A percentile compares a stretch with the other conserved stretches of the same genome.
These are phyloP conservation scores for Thalassophryne amazonica DNA, from an alignment of 2,797 vertebrate species.

Conservation along the genomic window DNA sequence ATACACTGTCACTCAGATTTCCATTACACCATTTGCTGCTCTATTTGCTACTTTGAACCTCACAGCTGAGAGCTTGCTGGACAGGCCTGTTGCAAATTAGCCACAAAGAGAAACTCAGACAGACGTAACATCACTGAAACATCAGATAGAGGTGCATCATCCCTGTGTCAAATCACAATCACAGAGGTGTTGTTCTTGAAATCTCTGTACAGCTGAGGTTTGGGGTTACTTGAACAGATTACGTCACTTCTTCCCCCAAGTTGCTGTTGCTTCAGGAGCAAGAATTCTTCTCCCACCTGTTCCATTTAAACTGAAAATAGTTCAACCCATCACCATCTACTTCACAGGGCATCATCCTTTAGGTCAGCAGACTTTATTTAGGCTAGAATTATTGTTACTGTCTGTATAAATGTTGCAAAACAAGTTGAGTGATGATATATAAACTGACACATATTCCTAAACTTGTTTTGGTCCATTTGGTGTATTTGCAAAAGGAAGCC, in stretches of 20 bases:
- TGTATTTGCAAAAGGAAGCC: slow-evolving; percentile 44
- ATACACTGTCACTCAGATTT: not conserved
- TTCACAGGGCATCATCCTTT: slow-evolving; percentile 8
- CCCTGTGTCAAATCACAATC: slow-evolving; percentile 3
- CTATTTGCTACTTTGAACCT: not conserved
- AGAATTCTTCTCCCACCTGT: slow-evolving; percentile 50
- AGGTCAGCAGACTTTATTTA: slow-evolving; percentile 10
- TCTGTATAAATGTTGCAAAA: slow-evolving; percentile 15
- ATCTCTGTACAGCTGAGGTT: slow-evolving; percentile 6
- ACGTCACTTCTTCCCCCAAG: slow-evolving; percentile 11
- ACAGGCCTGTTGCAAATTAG: not conserved
- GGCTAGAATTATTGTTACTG: slow-evolving; percentile 5
- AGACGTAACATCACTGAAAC: slow-evolving; percentile 10
- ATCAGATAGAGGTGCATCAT: slow-evolving; percentile 15
- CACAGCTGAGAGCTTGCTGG: not conserved
- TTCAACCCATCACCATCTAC: too few species aligned
- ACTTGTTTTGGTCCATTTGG: slow-evolving; percentile 31
- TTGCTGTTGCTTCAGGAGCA: slow-evolving; percentile 29
- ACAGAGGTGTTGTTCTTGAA: slow-evolving; percentile 1
- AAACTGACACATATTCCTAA: slow-evolving; percentile 34
- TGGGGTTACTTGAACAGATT: slow-evolving; percentile 14
- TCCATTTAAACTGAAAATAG: too few species aligned
- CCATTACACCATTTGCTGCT: not conserved
- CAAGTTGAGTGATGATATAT: slow-evolving; percentile 30
- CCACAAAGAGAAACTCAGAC: not conserved